phyloP scores from a whole-genome alignment of 1,140 invertebrate species.

The Lordiphosa clarofinis region DNA sequence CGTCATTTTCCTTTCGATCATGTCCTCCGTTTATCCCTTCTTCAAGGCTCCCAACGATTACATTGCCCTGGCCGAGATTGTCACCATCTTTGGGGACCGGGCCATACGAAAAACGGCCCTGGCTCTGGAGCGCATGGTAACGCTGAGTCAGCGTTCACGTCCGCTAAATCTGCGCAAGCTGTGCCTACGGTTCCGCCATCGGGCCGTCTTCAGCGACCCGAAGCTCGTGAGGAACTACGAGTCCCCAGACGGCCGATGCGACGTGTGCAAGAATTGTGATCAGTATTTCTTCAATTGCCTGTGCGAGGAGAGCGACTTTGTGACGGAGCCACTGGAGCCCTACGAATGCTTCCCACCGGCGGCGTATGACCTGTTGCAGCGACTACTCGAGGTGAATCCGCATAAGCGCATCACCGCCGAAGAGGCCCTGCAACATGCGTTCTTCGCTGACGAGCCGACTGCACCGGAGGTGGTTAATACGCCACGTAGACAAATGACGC shows the following conservation, averaged over 20 bases:
- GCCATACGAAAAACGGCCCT: conserved; percentile 85
- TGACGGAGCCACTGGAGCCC: conserved; percentile 60
- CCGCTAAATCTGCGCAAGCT: conserved; percentile 81
- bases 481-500: conserved; percentile 9
- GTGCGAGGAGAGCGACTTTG: conserved; percentile 55
- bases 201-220: conserved; percentile 56
- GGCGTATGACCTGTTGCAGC: conserved; percentile 99
- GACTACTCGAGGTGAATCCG: conserved; percentile 99
- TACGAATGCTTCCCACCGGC: conserved; percentile 70
- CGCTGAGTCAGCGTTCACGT: conserved; percentile 81
- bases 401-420: conserved; percentile 98
- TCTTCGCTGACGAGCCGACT: conserved; percentile 38
- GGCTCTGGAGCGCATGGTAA: conserved; percentile 83
- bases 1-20: conserved; percentile 90
- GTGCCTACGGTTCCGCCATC: conserved; percentile 80
- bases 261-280: conserved; percentile 75
- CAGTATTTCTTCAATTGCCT: conserved; percentile 75
- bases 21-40: conserved; percentile 91
- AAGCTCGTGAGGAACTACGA: conserved; percentile 52
- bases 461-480: neutral
- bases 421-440: conserved; percentile 99
- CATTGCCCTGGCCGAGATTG: conserved; percentile 90
- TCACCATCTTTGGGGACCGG: conserved; percentile 88
- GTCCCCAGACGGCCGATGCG: conserved; percentile 51
- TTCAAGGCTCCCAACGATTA: conserved; percentile 91